Evolutionary conservation across 2,888 invertebrate genomes (phyloP), one percentile per base, ranked within the genome.

Genomic region (Drosophila greeni): DNA sequence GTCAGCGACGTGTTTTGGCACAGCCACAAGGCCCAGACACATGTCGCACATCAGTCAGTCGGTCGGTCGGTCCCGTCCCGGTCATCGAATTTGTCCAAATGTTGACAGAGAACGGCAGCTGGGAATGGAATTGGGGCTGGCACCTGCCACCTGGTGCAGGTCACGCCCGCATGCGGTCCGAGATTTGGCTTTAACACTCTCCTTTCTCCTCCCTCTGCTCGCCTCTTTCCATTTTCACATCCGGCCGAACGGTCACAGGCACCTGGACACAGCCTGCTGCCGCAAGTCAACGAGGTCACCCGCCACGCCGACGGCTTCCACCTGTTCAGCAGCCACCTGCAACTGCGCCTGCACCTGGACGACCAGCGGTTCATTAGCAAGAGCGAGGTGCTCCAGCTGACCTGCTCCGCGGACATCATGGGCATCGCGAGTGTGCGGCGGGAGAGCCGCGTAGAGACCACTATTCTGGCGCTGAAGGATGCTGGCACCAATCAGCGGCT

Each of bases 211-310:
- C 18, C 16, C 36, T 18, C 5, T 11, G 5, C 23, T 9, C 51
- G 55, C 37, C 56, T 49, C 55, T 33, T 57, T 42, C 37, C 34
- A 39, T 48, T 29, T 47, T 36, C 6, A 18, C 37, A 51, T 51
- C 43, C 42, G 43, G 14, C 36, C 51, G n/a, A n/a, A n/a, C n/a
- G 40, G 26, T 34, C 43, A 11, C 72, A 89, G 89, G 88, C 88
- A 59, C 82, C 88, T 49, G 71, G 78, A 51, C 82, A 76, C 66
- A 82, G 85, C 55, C 75, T 89, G 29, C 86, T 86, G 72, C 87
- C 87, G 45, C 87, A 87, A 84, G 85, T 87, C 79, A 88, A 88
- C 73, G 89, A 89, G 75, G 85, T 87, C 82, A 86, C 86, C 71
- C 87, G 86, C 62, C 86, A 85, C 64, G 72, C 77, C 47, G 86